Evolutionary conservation across 2,888 invertebrate species (phyloP).

Genomic region (Nomada hirtipes): DNA sequence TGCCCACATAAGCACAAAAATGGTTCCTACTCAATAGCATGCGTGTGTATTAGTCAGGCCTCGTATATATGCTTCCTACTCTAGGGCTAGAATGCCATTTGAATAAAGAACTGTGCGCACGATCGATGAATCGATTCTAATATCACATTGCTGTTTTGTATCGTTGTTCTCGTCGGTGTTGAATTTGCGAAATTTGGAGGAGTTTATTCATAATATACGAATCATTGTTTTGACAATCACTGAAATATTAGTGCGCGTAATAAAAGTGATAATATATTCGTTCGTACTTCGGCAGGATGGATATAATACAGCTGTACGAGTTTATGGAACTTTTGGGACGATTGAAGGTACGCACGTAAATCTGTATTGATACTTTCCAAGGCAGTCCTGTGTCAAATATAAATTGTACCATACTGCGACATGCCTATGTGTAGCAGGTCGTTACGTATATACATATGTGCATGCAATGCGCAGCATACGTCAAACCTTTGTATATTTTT

Average conservation of each 20-base stretch:
- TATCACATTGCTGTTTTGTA: neutral
- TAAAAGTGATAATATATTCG: neutral
- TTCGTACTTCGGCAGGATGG: slow-evolving; percentile 67
- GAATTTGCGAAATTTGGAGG: too few species aligned
- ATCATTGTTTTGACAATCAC: neutral
- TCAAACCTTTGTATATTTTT: slow-evolving; percentile 17
- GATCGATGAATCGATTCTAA: neutral
- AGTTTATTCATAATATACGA: too few species aligned
- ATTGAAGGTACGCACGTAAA: slow-evolving; percentile 86
- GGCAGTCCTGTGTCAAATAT: slow-evolving; percentile 23
- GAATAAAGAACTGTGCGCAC: neutral
- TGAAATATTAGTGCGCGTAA: neutral
- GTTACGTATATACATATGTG: neutral
- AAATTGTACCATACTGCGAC: slow-evolving; percentile 3
- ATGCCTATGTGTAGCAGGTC: neutral
- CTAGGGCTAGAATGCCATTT: neutral
- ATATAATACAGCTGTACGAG: slow-evolving; percentile 86
- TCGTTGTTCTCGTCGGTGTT: neutral
- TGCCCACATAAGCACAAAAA: neutral
- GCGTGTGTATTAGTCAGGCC: neutral
- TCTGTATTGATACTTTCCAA: neutral
- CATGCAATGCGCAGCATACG: neutral
- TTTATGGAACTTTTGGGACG: slow-evolving; percentile 90
- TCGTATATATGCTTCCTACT: neutral
- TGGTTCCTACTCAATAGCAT: neutral